Evolutionary conservation across 2,797 vertebrate genomes (phyloP), one percentile per base, ranked within the genome.

Genomic region (Coluber constrictor): DNA sequence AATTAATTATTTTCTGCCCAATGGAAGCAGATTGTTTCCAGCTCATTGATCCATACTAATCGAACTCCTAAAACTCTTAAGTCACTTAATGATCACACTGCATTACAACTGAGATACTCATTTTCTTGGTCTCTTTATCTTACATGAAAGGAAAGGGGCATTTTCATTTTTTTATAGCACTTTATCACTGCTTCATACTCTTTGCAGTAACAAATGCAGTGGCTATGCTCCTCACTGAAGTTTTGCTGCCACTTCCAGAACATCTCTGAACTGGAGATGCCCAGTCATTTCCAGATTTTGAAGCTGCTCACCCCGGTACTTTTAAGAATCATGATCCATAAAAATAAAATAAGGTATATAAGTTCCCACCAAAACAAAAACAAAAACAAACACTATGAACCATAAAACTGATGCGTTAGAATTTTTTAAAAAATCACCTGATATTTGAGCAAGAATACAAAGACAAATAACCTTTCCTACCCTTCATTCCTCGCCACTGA

Each of bases 1-100:
- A 7, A 91, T 94, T 32, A 43, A 86, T 90, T 94, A 59, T 59
- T 90, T 92, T 94, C 88, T 88, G 88, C n/a, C 92, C 94, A 74
- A 2, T 25, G 5, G 27, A 29, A 43, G 18, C 11, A 55, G 10
- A 60, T 88, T 55, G 23, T 32, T 66, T 86, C 51, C n/a, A 66
- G 25, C 32, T 54, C 43, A 79, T n/a, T 61, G 43, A 83, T 32
- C 51, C 15, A 32, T 11, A 43, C n/a, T 32, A 86, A 47, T 23
- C 20, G 5, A 90, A 55, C 16, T 90, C 32, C 16, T 70, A 27
- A 70, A 59, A 4, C 55, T 51, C 37, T 51, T 86, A 74, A 18
- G 2, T 25, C 32, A 86, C n/a, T 12, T 51, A 43, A 89, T 23
- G 3, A 57, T 74, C 27, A 54, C 32, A 79, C 32, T 47, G 32